Base-by-base conservation (phyloP, 2,113 vertebrate species). In the Colaptes auratus region DNA sequence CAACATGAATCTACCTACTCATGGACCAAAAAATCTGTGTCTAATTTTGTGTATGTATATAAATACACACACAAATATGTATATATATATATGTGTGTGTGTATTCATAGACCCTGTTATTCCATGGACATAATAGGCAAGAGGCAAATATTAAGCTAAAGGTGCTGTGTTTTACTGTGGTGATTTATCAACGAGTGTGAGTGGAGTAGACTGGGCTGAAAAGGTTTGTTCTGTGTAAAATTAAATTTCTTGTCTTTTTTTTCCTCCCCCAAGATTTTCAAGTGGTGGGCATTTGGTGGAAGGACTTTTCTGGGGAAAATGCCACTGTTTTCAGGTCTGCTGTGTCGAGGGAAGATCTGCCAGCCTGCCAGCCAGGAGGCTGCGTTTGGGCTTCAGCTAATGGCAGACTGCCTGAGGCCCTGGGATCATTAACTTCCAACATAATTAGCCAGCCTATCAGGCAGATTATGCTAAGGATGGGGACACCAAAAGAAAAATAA, bases 401-500 rank as follows among this genome's bases (percentile, higher is more conserved):
- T n/a, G 86, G 80, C 80, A 93, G 60, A 48, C 53, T 67, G 88
- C 89, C 88, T 86, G 83, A 90, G 69, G 81, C 48, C 74, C 11
- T 7, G 63, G 53, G 70, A 89, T 88, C 50, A 64, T 94, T 89
- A 95, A 35, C 59, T 90, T 87, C 73, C 66, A 89, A 81, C 30
- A 50, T 86, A 93, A 96, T 89, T 90, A 92, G 89, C 33, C 70
- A 64, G 75, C 90, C 81, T 69, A 92, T 88, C 86, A 89, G 36
- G 70, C 73, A 92, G 63, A 86, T 90, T 61, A 66, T 60, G 84
- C 24, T 9, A 53, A 87, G 80, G 61, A 83, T 70, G n/a, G 82
- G 74, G 74, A 93, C 55, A 90, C 19, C 5, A 59, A 76, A 70
- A 89, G 87, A n/a, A 39, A 94, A 93, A 39, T 4, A 39, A 39